Evolutionary conservation across 2,113 vertebrate genomes (phyloP), one percentile per base, ranked within the genome.

Genomic region (Larimichthys crocea): DNA sequence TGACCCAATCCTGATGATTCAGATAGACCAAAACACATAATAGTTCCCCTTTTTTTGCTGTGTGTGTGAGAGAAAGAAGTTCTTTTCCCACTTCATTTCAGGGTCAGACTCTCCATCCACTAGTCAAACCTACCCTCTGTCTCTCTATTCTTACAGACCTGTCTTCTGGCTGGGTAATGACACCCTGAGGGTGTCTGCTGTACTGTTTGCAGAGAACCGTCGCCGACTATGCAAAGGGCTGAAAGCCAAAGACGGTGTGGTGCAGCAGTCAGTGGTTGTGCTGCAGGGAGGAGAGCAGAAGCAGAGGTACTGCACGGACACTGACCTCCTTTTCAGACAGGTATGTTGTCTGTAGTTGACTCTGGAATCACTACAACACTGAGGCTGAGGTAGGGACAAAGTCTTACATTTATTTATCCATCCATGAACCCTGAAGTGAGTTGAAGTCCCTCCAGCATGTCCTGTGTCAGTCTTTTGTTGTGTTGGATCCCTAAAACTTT

Each of bases 271-370:
- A 0, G 10, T 96, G 2, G 95, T 98, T 71, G 17, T 99, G 79
- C 31, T 99, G 88, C 98, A 99, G 91, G 98, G 98, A 0, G 97
- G 98, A 22, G 97, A 99, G 55, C 96, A 98, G 90, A 92, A 89
- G 6, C 97, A 97, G 92, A 95, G 97, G 90, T 97, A 98, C 94
- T 99, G 98, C 85, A 99, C 98, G 0, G 98, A 99, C 80, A 99
- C 97, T 0, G 96, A 95, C 1, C 10, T 94, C 0, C 15, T 98
- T 72, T 99, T 99, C 94, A 97, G 98, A 50, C 98, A 99, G 97
- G 98, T 99, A 75, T 85, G 82, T 76, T 3, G 40, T 29, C 63
- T 44, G 10, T 17, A 19, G 15, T 42, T 63, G 16, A 60, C 26
- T 26, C 20, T 2, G 10, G 26, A 26, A 26, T 26, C 26, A 26